Conservation (phyloP, 2,113 vertebrate species). For the Ageneiosus marmoratus region DNA sequence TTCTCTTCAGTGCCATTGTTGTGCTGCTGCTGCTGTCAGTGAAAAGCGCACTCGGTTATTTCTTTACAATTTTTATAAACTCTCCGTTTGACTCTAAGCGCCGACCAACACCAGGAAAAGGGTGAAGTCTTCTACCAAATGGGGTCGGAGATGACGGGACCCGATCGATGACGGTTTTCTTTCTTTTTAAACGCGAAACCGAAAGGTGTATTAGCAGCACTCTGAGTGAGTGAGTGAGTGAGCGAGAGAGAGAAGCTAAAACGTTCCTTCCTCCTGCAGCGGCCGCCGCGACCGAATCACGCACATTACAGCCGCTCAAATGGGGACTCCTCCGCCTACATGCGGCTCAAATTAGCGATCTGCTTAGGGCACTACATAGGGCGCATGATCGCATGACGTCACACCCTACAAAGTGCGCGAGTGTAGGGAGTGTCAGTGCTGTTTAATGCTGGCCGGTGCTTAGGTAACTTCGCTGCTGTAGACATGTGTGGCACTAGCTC, state of each 20-base stretch:
- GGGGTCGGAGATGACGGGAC: too few species aligned
- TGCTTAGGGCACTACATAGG: background rate
- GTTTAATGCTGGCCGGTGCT: background rate
- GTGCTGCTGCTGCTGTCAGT: constrained; percentile 72
- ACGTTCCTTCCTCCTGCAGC: constrained; percentile 78
- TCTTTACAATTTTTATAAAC: constrained; percentile 4
- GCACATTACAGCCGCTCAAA: constrained; percentile 51
- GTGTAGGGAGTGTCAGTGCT: background rate
- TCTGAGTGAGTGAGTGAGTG: background rate
- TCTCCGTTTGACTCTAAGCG: constrained; percentile 49
- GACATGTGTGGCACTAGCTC: constrained; percentile 54
- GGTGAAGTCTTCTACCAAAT: background rate
- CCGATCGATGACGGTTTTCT: constrained; percentile 21
- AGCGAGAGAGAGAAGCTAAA: background rate
- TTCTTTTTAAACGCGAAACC: constrained; percentile 66
- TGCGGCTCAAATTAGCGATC: constrained; percentile 40
- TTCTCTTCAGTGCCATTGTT: constrained; percentile 94
- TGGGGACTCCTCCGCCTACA: constrained; percentile 62
- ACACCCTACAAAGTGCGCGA: constrained; percentile 8
- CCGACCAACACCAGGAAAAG: background rate
- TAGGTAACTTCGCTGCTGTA: background rate
- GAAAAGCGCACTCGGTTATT: constrained; percentile 54
- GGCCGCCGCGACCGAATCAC: constrained; percentile 77
- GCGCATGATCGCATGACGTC: constrained; percentile 22
- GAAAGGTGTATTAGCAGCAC: constrained; percentile 47